Conservation (phyloP, 2,797 vertebrate genomes). For the Odontamblyopus lacepedii region DNA sequence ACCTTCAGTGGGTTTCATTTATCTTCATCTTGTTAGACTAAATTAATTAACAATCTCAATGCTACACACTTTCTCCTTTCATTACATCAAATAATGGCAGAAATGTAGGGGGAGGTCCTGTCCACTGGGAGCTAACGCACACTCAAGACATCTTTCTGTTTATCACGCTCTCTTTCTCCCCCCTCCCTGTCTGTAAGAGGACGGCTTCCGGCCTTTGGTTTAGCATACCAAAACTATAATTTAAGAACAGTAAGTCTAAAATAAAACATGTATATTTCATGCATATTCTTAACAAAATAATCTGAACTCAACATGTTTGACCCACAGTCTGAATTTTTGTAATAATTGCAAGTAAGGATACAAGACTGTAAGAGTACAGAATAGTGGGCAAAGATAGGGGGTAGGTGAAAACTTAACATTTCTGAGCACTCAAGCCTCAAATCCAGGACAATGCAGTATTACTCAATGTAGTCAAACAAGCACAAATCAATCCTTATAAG, state of each 20-base stretch:
- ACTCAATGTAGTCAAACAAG: no score
- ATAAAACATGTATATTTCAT: constrained; percentile 37
- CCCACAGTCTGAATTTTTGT: no score
- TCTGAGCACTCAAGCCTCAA: no score
- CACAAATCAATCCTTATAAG: no score
- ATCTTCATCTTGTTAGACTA: constrained; percentile 99
- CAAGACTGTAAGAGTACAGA: no score
- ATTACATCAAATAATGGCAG: constrained; percentile 98
- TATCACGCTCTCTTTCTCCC: constrained; percentile 16
- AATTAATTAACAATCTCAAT: constrained; percentile 99
- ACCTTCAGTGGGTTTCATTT: constrained; percentile 93
- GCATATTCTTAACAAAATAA: constrained; percentile 9
- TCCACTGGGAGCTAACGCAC: constrained; percentile 75
- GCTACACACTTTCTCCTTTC: constrained; percentile 98
- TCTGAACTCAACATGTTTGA: no score
- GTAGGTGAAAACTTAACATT: no score
- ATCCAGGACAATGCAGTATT: no score
- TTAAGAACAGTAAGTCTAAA: constrained; percentile 54
- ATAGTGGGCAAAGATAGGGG: no score
- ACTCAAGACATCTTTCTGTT: constrained; percentile 67
- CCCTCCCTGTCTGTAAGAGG: constrained; percentile 4
- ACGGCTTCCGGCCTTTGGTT: constrained; percentile 27
- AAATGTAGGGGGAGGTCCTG: constrained; percentile 82
- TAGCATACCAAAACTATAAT: constrained; percentile 15
- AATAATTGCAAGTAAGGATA: no score